Conservation (phyloP, 2,113 vertebrate genomes). For the Seriola quinqueradiata region DNA sequence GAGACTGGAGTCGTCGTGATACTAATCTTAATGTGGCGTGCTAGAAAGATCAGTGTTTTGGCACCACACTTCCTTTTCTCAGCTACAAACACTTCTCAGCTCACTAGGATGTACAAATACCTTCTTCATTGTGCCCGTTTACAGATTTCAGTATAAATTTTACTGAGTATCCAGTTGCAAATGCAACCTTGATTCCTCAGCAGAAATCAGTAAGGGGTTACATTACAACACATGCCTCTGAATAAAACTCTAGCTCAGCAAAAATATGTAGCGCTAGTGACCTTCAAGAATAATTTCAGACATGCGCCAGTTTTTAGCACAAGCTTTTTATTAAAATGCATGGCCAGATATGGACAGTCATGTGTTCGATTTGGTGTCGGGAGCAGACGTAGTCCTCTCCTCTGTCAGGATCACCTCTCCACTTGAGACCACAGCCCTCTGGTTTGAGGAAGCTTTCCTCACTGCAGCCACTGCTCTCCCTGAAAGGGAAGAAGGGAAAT, state of each 20-base stretch:
- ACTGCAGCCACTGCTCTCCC: conserved; percentile 55
- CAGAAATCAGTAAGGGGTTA: conserved; percentile 12
- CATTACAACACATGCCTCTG: conserved; percentile 11
- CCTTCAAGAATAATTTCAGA: conserved; percentile 33
- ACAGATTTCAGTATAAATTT: background rate
- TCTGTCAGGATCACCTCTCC: conserved; percentile 66
- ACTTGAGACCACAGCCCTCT: conserved; percentile 72
- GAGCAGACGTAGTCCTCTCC: background rate
- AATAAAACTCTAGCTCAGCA: conserved; percentile 28
- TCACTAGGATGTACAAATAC: background rate
- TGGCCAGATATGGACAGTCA: background rate
- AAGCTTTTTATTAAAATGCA: conserved; percentile 66
- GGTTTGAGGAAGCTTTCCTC: conserved; percentile 3
- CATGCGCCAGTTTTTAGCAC: background rate
- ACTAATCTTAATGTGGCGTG: conserved; percentile 32
- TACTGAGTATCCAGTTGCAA: conserved; percentile 12
- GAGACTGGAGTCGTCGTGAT: conserved; percentile 24
- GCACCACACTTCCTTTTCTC: background rate
- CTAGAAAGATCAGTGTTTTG: background rate
- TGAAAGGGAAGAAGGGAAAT: conserved; percentile 29
- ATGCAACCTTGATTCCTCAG: conserved; percentile 40
- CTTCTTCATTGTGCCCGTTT: background rate
- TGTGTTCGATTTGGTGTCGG: background rate
- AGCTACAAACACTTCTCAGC: background rate
- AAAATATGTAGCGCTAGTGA: background rate